phyloP scores from a whole-genome alignment of 2,888 invertebrate genomes.

The Achlya flavicornis region DNA sequence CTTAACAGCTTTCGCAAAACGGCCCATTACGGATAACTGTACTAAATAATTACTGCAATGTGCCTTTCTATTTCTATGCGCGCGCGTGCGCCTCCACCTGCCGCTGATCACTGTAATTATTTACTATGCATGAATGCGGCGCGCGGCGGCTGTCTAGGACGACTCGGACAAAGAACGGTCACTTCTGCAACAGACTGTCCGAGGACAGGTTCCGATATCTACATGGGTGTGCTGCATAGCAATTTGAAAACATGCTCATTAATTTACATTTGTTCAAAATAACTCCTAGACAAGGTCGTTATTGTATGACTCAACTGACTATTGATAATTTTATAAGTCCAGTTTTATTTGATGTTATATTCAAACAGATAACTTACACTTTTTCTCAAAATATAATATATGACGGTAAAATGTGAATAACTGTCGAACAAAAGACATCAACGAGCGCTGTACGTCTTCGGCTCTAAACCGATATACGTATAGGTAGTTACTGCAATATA shows the following conservation, averaged over 20 bases:
- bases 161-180: constrained; percentile 80
- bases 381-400: constrained; percentile 1
- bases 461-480: background rate
- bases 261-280: constrained; percentile 63
- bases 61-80: constrained; percentile 83
- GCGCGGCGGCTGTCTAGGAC: constrained; percentile 75
- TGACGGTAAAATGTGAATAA: constrained; percentile 12
- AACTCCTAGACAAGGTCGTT: constrained; percentile 53
- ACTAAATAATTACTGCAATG: constrained; percentile 84
- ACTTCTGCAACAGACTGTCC: constrained; percentile 59
- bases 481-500: no score
- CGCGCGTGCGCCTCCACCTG: constrained; percentile 80
- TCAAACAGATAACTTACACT: background rate
- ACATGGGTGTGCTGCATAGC: constrained; percentile 73
- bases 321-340: constrained; percentile 16
- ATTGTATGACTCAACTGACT: constrained; percentile 43
- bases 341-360: background rate
- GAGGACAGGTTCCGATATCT: constrained; percentile 72
- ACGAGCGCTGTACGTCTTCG: constrained; percentile 20
- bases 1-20: constrained; percentile 83
- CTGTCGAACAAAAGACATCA: constrained; percentile 35
- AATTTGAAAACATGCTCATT: constrained; percentile 71
- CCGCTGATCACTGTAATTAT: constrained; percentile 82
- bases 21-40: constrained; percentile 83
- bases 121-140: constrained; percentile 82